Base-by-base conservation (phyloP, 2,888 invertebrate species). In the Caenorhabditis virilis region DNA sequence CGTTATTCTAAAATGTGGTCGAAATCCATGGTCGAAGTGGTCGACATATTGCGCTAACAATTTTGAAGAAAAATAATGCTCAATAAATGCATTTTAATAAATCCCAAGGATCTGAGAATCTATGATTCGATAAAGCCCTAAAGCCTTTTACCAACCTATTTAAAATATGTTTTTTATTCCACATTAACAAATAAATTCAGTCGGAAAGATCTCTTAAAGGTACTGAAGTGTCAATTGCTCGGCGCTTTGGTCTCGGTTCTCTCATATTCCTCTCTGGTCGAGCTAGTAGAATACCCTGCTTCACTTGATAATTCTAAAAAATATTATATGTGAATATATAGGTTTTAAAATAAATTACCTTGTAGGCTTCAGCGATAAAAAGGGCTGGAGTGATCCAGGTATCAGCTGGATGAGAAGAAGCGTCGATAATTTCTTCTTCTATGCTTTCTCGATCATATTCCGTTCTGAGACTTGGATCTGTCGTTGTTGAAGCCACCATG, bases 381-480 rank as follows among this genome's bases (percentile, higher is more conserved):
- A n/a, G 11, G 22, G 25, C 46, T 23, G 46, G 46, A 35, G 49
- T 22, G 9, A 49, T 49, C 33, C 36, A 49, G 49, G 49, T 49
- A 49, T 49, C 49, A 36, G 50, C 50, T 20, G 50, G 50, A 50
- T 20, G 11, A 38, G 38, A 5, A 11, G 50, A 50, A 38, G 50
- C 50, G 38, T 50, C 50, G 3, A 36, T 36, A 4, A 50, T 18
- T 38, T 50, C 36, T 20, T 50, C 39, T 50, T 50, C 50, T 25
- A 50, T 50, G 18, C 38, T 50, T 3, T 50, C 50, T 38, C 50
- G 20, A 50, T 50, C 50, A 50, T 50, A 50, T 50, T 50, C 50
- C 2, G 6, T 18, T 50, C 39, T 38, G 50, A 50, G 50, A 36
- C 2, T 11, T 38, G 50, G 50, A 50, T 50, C 50, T 18, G 50